Evolutionary conservation across 2,113 vertebrate species (phyloP).

Genomic region (Nanorana parkeri): DNA sequence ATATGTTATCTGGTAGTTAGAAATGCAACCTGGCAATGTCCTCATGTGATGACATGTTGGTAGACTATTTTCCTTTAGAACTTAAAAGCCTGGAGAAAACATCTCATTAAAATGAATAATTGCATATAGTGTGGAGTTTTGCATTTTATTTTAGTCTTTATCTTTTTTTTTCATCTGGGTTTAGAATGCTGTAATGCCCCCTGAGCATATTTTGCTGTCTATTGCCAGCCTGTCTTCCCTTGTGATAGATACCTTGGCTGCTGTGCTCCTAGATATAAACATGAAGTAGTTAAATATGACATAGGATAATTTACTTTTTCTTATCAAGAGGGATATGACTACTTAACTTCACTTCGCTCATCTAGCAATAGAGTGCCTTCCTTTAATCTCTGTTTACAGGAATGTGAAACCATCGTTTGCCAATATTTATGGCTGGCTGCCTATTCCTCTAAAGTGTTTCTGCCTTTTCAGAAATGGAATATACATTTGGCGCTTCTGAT

Average conservation of each 20-base stretch:
- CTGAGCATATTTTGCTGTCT: no score
- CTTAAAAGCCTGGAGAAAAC: neutral
- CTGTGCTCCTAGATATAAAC: neutral
- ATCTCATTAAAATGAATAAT: neutral
- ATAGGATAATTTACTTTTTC: conserved; percentile 25
- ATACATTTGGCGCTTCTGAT: conserved; percentile 39
- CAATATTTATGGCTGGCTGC: conserved; percentile 45
- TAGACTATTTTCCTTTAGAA: no score
- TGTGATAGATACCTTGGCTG: neutral
- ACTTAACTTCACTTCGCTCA: conserved; percentile 23
- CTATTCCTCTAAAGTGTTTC: conserved; percentile 31
- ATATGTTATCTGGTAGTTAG: no score
- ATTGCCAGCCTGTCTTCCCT: neutral
- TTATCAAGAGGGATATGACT: conserved; percentile 33
- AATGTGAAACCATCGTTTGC: conserved; percentile 33
- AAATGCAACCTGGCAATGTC: no score
- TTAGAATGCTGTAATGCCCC: no score
- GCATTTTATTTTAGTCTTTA: neutral
- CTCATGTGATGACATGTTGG: no score
- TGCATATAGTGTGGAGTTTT: neutral
- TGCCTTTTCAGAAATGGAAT: conserved; percentile 35
- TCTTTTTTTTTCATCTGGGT: no score
- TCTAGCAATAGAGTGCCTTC: conserved; percentile 28
- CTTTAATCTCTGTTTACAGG: conserved; percentile 48
- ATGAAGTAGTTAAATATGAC: neutral